Evolutionary conservation across 2,113 vertebrate species (phyloP).

Genomic region (Gallinago jamesoni): DNA sequence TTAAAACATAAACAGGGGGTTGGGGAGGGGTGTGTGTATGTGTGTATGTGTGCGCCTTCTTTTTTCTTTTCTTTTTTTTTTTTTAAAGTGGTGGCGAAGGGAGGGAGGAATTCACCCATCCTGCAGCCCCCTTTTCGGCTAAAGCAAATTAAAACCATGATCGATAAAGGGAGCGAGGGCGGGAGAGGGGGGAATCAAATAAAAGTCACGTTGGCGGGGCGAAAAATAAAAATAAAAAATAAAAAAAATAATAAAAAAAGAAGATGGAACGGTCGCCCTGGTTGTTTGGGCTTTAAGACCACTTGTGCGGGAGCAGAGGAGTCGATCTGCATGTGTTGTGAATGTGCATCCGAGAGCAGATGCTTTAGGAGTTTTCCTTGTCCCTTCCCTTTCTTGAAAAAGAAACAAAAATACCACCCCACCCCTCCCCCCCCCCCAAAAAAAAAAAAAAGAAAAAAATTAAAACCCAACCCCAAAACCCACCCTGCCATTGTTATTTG

Average conservation of each 20-base stretch:
- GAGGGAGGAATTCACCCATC: background rate
- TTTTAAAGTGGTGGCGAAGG: background rate
- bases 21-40: no score
- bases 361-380: slow-evolving; percentile 18
- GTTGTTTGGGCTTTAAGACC: background rate
- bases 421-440: background rate
- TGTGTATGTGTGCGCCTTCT: no score
- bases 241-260: background rate
- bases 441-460: background rate
- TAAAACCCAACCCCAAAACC: background rate
- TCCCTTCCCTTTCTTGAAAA: background rate
- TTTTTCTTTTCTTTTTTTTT: background rate
- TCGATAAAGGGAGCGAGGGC: background rate
- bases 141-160: background rate
- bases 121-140: background rate
- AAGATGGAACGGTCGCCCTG: background rate
- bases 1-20: background rate
- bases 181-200: background rate
- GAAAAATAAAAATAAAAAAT: background rate
- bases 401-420: background rate
- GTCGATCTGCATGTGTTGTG: background rate
- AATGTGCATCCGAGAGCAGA: background rate
- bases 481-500: slow-evolving; percentile 23
- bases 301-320: background rate
- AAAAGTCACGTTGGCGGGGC: background rate